Percentiles rank a stretch among this genome's conserved stretches.
phyloP scores from a whole-genome alignment of 2,888 invertebrate species.

The Diaperis boleti region DNA sequence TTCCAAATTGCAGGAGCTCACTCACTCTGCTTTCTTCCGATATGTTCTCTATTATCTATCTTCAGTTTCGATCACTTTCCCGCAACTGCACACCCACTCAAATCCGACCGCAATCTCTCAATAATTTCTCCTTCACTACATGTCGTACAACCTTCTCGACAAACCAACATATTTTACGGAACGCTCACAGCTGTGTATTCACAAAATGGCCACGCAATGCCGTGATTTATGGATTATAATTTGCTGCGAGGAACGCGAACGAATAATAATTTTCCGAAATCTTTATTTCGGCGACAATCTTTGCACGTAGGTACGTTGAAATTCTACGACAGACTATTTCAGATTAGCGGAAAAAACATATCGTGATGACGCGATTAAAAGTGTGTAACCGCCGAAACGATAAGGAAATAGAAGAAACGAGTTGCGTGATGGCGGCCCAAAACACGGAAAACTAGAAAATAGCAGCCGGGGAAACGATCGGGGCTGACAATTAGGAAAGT shows the following conservation, averaged over 20 bases:
- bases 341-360: conserved; percentile 14
- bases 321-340: background rate
- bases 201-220: conserved; percentile 3
- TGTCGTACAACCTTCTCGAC: background rate
- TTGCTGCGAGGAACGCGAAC: background rate
- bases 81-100: background rate
- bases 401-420: conserved; percentile 13
- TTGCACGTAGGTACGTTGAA: background rate
- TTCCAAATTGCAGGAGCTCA: too few relatives aligned
- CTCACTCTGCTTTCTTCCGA: too few relatives aligned
- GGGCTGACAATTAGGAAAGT: background rate
- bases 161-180: background rate
- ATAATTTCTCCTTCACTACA: background rate
- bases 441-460: conserved; percentile 17
- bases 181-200: background rate
- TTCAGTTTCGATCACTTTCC: background rate
- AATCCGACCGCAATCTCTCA: background rate
- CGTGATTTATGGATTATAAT: conserved; percentile 8
- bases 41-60: too few relatives aligned
- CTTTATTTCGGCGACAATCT: background rate
- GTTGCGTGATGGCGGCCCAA: conserved; percentile 17
- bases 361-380: conserved; percentile 21
- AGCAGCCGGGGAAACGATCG: background rate
- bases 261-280: background rate
- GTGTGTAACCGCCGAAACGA: conserved; percentile 7